Evolutionary conservation across 2,888 invertebrate genomes (phyloP).

Genomic region (Ethmia dodecea): DNA sequence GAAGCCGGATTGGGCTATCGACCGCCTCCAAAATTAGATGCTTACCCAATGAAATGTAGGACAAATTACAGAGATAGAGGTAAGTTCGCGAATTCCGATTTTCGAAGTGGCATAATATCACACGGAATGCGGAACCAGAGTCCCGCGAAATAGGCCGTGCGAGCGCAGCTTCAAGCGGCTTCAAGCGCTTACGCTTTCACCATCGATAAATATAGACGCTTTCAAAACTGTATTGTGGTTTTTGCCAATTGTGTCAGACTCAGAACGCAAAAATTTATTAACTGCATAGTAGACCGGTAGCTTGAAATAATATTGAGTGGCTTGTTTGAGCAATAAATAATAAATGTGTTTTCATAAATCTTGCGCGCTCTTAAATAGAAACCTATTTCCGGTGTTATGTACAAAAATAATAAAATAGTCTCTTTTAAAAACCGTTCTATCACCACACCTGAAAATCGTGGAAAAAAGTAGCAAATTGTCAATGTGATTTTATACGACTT

Average conservation of each 20-base stretch:
- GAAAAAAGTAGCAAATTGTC: too few relatives aligned
- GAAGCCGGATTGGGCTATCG: too few relatives aligned
- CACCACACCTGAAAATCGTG: too few relatives aligned
- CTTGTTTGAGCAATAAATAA: too few relatives aligned
- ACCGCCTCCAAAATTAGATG: too few relatives aligned
- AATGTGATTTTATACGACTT: too few relatives aligned
- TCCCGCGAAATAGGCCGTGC: conserved; percentile 28
- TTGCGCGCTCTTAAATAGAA: conserved; percentile 29
- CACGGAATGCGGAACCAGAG: conserved; percentile 37
- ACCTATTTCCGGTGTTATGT: too few relatives aligned
- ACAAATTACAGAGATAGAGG: too few relatives aligned
- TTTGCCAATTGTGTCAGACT: conserved; percentile 45
- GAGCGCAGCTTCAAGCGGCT: conserved; percentile 26
- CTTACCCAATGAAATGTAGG: too few relatives aligned
- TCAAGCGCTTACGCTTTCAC: conserved; percentile 27
- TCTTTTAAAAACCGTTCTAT: too few relatives aligned
- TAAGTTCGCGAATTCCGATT: neutral
- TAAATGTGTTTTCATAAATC: conserved; percentile 26
- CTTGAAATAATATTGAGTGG: too few relatives aligned
- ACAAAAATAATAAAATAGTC: too few relatives aligned
- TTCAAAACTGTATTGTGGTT: conserved; percentile 30
- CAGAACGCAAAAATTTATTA: conserved; percentile 33
- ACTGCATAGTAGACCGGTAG: conserved; percentile 22
- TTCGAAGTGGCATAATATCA: conserved; percentile 3
- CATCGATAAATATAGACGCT: conserved; percentile 35